These are phyloP conservation scores for Tinea pellionella DNA, from an alignment of 2,888 invertebrate genomes.

Conservation along the genomic window DNA sequence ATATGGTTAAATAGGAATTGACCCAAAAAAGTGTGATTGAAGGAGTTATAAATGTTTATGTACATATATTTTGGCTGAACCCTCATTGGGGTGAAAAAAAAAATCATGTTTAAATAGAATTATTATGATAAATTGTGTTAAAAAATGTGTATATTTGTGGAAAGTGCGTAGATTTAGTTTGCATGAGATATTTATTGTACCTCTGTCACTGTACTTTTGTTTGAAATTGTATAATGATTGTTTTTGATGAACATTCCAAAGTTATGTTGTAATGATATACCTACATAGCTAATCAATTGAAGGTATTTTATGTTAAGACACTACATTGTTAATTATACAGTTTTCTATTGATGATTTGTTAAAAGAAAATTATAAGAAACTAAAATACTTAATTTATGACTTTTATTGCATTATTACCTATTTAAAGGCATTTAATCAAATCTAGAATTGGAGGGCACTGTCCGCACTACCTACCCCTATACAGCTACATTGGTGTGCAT, in stretches of 20 bases:
- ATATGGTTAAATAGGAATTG: not conserved
- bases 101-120: no score
- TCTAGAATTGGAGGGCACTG: no score
- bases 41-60: no score
- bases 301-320: conserved; percentile 65
- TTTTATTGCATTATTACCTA: conserved; percentile 26
- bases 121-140: no score
- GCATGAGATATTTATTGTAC: no score
- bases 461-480: no score
- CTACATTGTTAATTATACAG: conserved; percentile 70
- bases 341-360: conserved; percentile 71
- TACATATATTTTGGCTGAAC: no score
- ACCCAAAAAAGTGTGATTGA: not conserved
- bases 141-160: no score
- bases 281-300: conserved; percentile 67
- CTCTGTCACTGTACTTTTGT: conserved; percentile 1
- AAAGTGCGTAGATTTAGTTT: no score
- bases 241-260: conserved; percentile 61
- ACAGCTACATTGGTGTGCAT: no score
- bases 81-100: no score
- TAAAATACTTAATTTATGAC: conserved; percentile 36
- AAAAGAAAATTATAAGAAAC: conserved; percentile 71
- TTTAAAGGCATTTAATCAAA: no score
- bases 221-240: not conserved
- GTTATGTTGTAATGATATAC: conserved; percentile 62